phyloP scores from a whole-genome alignment of 2,113 vertebrate species.

The Phalacrocorax pelagicus region DNA sequence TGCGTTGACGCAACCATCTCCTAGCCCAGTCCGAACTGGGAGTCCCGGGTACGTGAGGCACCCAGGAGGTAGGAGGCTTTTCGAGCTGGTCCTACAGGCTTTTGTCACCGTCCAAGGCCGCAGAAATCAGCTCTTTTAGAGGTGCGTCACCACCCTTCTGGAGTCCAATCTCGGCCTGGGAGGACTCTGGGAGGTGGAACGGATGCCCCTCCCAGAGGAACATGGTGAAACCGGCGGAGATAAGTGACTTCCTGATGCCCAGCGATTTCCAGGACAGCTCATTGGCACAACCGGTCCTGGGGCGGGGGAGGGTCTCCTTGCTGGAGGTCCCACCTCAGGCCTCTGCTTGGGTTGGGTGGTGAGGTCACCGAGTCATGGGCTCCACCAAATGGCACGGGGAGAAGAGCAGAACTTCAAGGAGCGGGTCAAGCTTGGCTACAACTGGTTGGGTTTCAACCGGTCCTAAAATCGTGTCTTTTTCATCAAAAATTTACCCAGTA shows the following conservation, averaged over 20 bases:
- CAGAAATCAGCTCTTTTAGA: background rate
- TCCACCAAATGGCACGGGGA: background rate
- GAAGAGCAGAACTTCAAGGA: background rate
- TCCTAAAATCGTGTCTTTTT: no score
- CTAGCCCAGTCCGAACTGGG: background rate
- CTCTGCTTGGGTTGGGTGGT: background rate
- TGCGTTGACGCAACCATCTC: background rate
- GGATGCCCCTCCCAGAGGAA: background rate
- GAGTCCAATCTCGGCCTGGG: background rate
- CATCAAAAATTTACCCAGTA: no score
- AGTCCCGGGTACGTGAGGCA: background rate
- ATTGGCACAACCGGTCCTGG: rapidly evolving
- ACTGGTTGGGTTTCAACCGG: no score
- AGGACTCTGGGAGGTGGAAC: background rate
- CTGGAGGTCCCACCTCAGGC: background rate
- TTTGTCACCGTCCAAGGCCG: rapidly evolving
- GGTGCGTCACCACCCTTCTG: background rate
- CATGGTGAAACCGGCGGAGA: background rate
- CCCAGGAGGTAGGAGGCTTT: background rate
- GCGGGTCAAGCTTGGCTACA: background rate
- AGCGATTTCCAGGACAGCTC: background rate
- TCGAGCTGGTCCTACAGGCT: background rate
- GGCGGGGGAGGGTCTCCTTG: background rate
- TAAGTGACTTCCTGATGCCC: background rate
- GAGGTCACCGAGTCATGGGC: background rate